Conservation (phyloP, 2,797 vertebrate genomes). For the Phyllotis vaccarum region DNA sequence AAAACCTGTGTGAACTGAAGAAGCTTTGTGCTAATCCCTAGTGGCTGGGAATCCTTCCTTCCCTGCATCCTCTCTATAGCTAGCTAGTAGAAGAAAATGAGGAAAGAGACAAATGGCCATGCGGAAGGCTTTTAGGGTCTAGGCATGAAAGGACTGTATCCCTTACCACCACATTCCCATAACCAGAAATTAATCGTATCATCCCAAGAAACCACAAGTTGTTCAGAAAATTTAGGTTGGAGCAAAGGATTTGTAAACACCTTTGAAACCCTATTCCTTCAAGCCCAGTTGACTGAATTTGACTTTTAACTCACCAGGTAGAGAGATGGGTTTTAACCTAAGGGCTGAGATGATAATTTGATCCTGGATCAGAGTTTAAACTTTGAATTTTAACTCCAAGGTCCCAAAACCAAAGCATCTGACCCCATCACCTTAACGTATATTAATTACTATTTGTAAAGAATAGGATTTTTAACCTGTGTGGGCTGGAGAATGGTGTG, state of each 20-base stretch:
- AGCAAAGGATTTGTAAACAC: slow-evolving; percentile 36
- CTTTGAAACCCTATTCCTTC: slow-evolving; percentile 51
- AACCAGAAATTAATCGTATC: background rate
- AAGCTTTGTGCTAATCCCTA: background rate
- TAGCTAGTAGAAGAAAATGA: background rate
- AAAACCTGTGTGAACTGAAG: background rate
- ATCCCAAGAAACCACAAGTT: background rate
- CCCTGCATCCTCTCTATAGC: background rate
- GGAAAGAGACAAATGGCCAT: background rate
- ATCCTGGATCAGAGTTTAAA: background rate
- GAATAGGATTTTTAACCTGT: too few relatives aligned
- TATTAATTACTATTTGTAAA: background rate
- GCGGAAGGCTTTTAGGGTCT: background rate
- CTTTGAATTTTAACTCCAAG: background rate
- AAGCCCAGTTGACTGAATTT: slow-evolving; percentile 4
- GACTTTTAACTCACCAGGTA: slow-evolving; percentile 18
- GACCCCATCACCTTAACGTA: background rate
- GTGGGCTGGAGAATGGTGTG: too few relatives aligned
- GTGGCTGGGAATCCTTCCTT: background rate
- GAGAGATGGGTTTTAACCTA: background rate
- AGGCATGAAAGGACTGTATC: background rate
- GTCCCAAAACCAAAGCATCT: background rate
- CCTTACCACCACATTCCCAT: background rate
- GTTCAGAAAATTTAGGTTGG: background rate
- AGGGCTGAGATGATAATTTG: background rate